Base-by-base conservation (phyloP, 2,888 invertebrate species). In the Mamestra brassicae region DNA sequence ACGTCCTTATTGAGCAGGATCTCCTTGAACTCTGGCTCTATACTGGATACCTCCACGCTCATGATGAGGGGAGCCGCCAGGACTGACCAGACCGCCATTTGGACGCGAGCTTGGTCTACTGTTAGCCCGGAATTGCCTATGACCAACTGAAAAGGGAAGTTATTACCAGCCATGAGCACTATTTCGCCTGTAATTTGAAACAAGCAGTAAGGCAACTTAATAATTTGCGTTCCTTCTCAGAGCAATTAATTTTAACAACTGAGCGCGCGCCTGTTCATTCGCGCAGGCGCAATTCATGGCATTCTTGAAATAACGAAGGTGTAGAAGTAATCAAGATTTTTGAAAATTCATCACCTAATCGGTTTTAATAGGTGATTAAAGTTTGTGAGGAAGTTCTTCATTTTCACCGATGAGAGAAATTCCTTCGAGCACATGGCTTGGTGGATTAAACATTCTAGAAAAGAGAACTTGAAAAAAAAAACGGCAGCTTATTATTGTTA, bases 41-140 rank as follows among this genome's bases (percentile, higher is more conserved):
- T 76, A 10, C 5, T 5, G 89, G 63, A 98, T 96, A 98, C 91
- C 88, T 98, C 97, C 13, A 95, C 96, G 52, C 98, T 98, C 96
- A 98, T 97, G 60, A 98, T 94, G 4, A 98, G 93, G 0, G 98
- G 98, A 0, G 97, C 97, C 0, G 98, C 97, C 88, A 98, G 91
- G 52, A 98, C 92, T 0, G 97, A 95, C 98, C 98, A 98, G 67
- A 98, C 93, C 0, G 97, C 97, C 97, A 98, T 97, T 91, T 98
- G 98, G 0, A 97, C 96, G 67, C 96, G 94, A 36, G 97, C 97
- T 90, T 98, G 97, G 70, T 97, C 97, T 70, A 96, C 92, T 69
- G 97, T 97, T 34, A 97, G 90, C 0, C 97, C 97, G 80, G 91
- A 97, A 90, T 97, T 97, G 17, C 97, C 97, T 77, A 97, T 96